These are phyloP conservation scores for Stenodera caucasica DNA, from an alignment of 2,888 invertebrate genomes.

Conservation along the genomic window DNA sequence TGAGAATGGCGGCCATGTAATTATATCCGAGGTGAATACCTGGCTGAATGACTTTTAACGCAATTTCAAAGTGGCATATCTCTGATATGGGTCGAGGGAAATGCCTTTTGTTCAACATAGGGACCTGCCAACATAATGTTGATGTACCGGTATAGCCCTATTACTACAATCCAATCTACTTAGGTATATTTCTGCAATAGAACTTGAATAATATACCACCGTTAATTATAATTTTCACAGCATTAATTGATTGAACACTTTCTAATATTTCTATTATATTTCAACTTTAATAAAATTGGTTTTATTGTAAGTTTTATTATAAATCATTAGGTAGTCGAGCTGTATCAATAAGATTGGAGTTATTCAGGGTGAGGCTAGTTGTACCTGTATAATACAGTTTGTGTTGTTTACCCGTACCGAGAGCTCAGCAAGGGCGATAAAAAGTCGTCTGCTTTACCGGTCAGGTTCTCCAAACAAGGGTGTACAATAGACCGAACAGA, in stretches of 20 bases:
- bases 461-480: conserved; percentile 48
- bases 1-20: conserved; percentile 52
- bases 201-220: background rate
- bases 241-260: background rate
- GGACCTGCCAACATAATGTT: conserved; percentile 45
- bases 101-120: conserved; percentile 51
- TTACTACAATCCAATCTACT: conserved; percentile 26
- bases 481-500: conserved; percentile 39
- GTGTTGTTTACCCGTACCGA: conserved; percentile 32
- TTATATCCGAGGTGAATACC: conserved; percentile 51
- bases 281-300: too few relatives aligned
- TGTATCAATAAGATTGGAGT: conserved; percentile 38
- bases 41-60: conserved; percentile 56
- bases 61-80: conserved; percentile 56
- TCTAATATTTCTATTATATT: too few relatives aligned
- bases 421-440: conserved; percentile 45
- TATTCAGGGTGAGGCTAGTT: conserved; percentile 38
- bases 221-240: conserved; percentile 10
- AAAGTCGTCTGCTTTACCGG: conserved; percentile 48
- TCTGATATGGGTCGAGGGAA: conserved; percentile 55
- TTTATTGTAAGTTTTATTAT: background rate
- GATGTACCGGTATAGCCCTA: conserved; percentile 35
- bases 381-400: conserved; percentile 38
- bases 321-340: conserved; percentile 29
- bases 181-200: conserved; percentile 10